These are phyloP conservation scores for Nyctalus aviator DNA, from an alignment of 2,797 vertebrate genomes.

Conservation along the genomic window DNA sequence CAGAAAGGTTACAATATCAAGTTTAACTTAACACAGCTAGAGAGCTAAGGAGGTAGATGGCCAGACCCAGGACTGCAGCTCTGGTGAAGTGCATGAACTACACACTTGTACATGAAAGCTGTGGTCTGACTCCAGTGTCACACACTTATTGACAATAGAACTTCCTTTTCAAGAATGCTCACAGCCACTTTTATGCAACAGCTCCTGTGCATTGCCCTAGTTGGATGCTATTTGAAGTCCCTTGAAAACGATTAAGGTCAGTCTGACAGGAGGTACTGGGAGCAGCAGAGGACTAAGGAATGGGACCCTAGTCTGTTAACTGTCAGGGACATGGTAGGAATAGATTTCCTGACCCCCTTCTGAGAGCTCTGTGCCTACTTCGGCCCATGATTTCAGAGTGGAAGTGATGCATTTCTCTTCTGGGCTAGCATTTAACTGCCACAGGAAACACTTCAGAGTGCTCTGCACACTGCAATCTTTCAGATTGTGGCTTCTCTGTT, in stretches of 20 bases:
- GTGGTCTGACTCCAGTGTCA: background rate
- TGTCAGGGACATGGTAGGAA: background rate
- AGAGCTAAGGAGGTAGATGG: background rate
- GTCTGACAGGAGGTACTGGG: background rate
- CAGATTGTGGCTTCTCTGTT: background rate
- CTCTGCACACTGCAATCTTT: background rate
- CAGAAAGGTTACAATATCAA: background rate
- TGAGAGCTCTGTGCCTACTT: background rate
- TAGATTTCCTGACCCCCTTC: background rate
- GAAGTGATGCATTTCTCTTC: background rate
- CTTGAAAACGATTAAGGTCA: background rate
- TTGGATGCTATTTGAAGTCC: background rate
- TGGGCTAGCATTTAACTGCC: background rate
- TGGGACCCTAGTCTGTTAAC: background rate
- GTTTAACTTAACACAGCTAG: background rate
- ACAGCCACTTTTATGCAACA: background rate
- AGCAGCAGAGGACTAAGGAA: background rate
- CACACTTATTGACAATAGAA: background rate
- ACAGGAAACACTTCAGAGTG: background rate
- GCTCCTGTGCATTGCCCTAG: background rate
- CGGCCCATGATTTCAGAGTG: background rate
- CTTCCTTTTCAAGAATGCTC: background rate
- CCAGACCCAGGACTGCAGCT: background rate
- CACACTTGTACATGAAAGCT: background rate
- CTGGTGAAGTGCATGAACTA: accelerated